A percentile compares a stretch with the other conserved stretches of the same genome.
Conservation (phyloP, 2,888 invertebrate genomes). For the Drosophila limbata region DNA sequence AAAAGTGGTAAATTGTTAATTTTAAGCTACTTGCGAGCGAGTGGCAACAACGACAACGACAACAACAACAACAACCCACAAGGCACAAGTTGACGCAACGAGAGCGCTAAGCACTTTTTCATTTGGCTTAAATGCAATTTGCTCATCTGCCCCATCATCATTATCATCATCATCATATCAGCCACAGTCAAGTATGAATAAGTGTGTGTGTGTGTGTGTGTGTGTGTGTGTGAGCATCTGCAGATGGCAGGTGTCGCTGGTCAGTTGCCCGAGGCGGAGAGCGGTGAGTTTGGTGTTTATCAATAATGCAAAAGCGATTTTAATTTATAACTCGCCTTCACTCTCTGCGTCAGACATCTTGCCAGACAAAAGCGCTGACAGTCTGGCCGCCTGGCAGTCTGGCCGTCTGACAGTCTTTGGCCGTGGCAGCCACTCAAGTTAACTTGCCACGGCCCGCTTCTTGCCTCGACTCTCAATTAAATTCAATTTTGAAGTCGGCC, state of each 20-base stretch:
- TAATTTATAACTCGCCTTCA: conserved; percentile 29
- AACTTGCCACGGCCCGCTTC: not conserved
- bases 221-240: conserved; percentile 7
- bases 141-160: conserved; percentile 16
- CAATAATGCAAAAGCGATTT: conserved; percentile 32
- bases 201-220: not conserved
- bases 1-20: conserved; percentile 77
- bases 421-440: conserved; percentile 13
- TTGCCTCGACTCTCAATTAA: conserved; percentile 40
- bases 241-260: conserved; percentile 23
- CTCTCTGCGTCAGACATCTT: conserved; percentile 19
- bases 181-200: not conserved
- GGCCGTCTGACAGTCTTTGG: conserved; percentile 2
- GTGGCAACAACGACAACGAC: conserved; percentile 4
- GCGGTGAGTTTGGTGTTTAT: conserved; percentile 7
- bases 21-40: conserved; percentile 62
- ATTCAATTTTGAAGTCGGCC: conserved; percentile 50
- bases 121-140: conserved; percentile 53
- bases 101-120: conserved; percentile 34
- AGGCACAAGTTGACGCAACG: conserved; percentile 43
- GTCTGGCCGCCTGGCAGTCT: conserved; percentile 1
- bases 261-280: conserved; percentile 6
- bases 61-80: conserved; percentile 33
- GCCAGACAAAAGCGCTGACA: conserved; percentile 14
- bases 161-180: not conserved